Evolutionary conservation across 2,113 vertebrate genomes (phyloP), one percentile per base, ranked within the genome.

Genomic region (Campylorhamphus procurvoides): DNA sequence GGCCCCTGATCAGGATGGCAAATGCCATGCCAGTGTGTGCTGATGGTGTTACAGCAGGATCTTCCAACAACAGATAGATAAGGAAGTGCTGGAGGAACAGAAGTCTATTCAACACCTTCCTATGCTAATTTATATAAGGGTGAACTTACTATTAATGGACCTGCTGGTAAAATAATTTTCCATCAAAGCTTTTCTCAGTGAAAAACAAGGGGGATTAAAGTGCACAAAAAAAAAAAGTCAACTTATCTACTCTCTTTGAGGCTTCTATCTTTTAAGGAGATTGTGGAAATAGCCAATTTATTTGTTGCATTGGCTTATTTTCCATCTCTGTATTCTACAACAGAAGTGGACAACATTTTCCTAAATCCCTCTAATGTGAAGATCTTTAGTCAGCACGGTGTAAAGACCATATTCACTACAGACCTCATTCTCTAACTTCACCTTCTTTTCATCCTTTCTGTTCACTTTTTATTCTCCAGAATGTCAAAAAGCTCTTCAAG

Each of bases 211-310:
- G 49, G 55, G 20, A 20, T 91, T 39, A 78, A 88, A 73, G 22
- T 8, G 16, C 18, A 77, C 17, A 33, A 20, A 55, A 71, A 59
- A 37, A 37, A 25, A 60, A 59, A 59, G 9, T 28, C 27, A 64
- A 19, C 0, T 0, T 46, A 62, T 1, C 28, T 56, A 18, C 15
- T 71, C 2, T 46, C 58, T 62, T 62, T n/a, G 9, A 8, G 19
- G 7, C 4, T 27, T 62, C n/a, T 71, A 3, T 39, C 17, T 67
- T 66, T 39, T 23, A 87, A 83, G 25, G 29, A 79, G 12, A 37
- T 59, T 13, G 14, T 37, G 53, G 29, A 68, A 77, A 60, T 10
- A 59, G 35, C 25, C 58, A 4, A 16, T 68, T 53, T 35, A n/a
- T 76, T 55, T 44, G 39, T 18, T 46, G 4, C 3, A 3, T 31